Evolutionary conservation across 2,113 vertebrate species (phyloP).

Genomic region (Psittacus erithacus): DNA sequence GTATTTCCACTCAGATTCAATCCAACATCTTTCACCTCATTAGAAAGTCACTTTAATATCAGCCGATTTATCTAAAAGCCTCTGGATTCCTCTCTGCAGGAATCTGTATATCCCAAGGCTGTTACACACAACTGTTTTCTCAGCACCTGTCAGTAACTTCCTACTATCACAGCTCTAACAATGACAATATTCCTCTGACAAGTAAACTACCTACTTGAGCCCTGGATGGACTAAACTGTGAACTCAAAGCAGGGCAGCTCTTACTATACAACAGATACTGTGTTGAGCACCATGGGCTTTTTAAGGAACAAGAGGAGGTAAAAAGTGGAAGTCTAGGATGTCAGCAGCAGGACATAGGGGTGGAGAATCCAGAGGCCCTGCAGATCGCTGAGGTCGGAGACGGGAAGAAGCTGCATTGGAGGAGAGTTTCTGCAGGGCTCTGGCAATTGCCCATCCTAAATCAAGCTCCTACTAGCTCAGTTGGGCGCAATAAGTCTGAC

Average conservation of each 20-base stretch:
- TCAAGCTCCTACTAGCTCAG: conserved; percentile 35
- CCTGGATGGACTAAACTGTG: not conserved
- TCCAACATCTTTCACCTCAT: not conserved
- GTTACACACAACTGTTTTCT: not conserved
- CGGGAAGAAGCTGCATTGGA: not conserved
- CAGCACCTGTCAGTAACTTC: not conserved
- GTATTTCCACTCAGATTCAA: not conserved
- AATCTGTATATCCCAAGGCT: not conserved
- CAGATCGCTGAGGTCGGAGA: not conserved
- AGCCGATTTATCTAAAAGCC: not conserved
- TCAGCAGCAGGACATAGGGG: not conserved
- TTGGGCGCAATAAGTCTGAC: not conserved
- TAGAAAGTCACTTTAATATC: not conserved
- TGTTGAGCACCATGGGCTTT: not conserved
- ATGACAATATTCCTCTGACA: not conserved
- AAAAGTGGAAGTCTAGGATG: not conserved
- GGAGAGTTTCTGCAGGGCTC: not conserved
- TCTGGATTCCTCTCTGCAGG: not conserved
- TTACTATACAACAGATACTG: accelerated
- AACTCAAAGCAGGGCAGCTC: not conserved
- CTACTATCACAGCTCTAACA: not conserved
- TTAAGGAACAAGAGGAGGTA: not conserved
- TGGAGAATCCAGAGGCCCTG: not conserved
- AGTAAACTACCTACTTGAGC: not conserved
- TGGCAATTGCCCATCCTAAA: not conserved